Percentiles rank a stretch among this genome's conserved stretches.
phyloP scores from a whole-genome alignment of 2,888 invertebrate species.

The Tetranychus piercei region DNA sequence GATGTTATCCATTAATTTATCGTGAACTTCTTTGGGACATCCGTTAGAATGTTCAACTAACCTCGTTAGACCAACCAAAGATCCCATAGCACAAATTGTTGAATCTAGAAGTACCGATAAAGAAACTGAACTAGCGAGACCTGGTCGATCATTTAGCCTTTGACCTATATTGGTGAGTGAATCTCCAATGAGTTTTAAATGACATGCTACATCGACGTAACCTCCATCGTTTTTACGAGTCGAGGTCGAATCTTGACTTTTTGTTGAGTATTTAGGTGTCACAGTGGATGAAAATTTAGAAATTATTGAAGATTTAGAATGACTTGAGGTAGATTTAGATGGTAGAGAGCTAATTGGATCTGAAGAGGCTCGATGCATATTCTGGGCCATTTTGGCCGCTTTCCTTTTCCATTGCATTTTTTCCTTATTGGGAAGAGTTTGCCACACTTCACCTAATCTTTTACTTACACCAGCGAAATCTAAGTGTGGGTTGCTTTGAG shows the following conservation, averaged over 20 bases:
- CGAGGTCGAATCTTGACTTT: background rate
- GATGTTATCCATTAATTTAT: slow-evolving; percentile 67
- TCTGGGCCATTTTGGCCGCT: slow-evolving; percentile 48
- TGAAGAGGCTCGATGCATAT: background rate
- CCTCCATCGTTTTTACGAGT: slow-evolving; percentile 32
- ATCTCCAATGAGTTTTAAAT: slow-evolving; percentile 73
- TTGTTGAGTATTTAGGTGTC: background rate
- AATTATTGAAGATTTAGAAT: background rate
- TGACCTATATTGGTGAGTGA: slow-evolving; percentile 72
- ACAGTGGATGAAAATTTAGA: background rate
- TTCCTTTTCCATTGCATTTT: slow-evolving; percentile 51
- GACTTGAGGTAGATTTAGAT: slow-evolving; percentile 1
- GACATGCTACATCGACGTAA: slow-evolving; percentile 75
- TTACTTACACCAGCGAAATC: slow-evolving; percentile 66
- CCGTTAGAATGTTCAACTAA: slow-evolving; percentile 57
- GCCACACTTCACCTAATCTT: slow-evolving; percentile 70
- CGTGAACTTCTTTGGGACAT: slow-evolving; percentile 42
- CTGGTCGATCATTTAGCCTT: slow-evolving; percentile 37
- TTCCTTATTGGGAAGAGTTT: slow-evolving; percentile 43
- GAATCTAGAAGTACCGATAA: slow-evolving; percentile 81
- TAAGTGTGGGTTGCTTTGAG: slow-evolving; percentile 28
- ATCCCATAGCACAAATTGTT: slow-evolving; percentile 70
- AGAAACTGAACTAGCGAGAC: slow-evolving; percentile 80
- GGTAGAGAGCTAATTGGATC: background rate
- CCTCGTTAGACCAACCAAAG: slow-evolving; percentile 63